phyloP scores from a whole-genome alignment of 2,797 vertebrate species.

The Odontamblyopus rebecca region DNA sequence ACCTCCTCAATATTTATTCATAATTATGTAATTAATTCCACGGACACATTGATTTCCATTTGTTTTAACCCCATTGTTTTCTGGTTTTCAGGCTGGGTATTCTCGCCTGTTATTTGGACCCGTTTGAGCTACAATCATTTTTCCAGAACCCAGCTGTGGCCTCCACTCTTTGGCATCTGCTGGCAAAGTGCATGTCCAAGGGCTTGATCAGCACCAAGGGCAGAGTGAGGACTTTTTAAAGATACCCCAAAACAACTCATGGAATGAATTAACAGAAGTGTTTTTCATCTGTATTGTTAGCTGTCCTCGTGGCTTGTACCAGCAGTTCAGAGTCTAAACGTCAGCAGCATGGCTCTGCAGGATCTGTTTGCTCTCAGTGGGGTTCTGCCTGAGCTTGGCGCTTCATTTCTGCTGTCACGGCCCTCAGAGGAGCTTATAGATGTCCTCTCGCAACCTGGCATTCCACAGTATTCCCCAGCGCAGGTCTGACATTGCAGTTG shows the following conservation, averaged over 20 bases:
- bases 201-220: conserved; percentile 80
- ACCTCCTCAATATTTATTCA: not conserved
- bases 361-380: conserved; percentile 76
- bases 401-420: conserved; percentile 79
- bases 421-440: conserved; percentile 77
- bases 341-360: conserved; percentile 66
- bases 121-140: conserved; percentile 77
- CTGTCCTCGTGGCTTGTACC: conserved; percentile 83
- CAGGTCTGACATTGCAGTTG: conserved; percentile 71
- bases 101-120: conserved; percentile 85
- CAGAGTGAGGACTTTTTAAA: conserved; percentile 69
- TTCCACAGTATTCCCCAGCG: conserved; percentile 75
- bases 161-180: conserved; percentile 77
- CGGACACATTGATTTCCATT: not conserved
- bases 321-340: conserved; percentile 72
- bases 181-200: conserved; percentile 82
- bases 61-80: not conserved
- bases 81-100: conserved; percentile 78
- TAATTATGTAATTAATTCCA: not conserved
- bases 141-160: conserved; percentile 73
- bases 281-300: conserved; percentile 56
- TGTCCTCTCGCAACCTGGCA: conserved; percentile 75
- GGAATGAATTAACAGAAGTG: not conserved
- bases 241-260: not conserved
- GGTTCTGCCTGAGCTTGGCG: conserved; percentile 81